These are phyloP conservation scores for Sweltsa coloradensis DNA, from an alignment of 1,140 invertebrate genomes.

Conservation along the genomic window DNA sequence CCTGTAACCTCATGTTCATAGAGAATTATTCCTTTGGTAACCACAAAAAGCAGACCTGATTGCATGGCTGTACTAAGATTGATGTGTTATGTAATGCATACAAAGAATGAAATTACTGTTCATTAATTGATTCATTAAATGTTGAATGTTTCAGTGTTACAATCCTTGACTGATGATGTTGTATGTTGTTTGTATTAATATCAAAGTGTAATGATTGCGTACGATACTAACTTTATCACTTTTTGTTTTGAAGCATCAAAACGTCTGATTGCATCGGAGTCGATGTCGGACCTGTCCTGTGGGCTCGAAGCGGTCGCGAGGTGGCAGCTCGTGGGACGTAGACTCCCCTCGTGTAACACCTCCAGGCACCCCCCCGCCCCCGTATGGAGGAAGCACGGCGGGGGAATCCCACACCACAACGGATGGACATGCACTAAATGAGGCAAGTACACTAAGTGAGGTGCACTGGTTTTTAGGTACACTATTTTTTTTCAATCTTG, in stretches of 20 bases:
- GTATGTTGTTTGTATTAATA: no score
- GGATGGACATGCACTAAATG: background rate
- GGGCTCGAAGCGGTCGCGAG: slow-evolving; percentile 11
- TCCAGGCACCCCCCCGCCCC: slow-evolving; percentile 75
- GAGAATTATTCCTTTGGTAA: no score
- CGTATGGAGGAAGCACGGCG: slow-evolving; percentile 38
- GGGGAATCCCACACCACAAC: slow-evolving; percentile 1
- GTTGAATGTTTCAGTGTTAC: no score
- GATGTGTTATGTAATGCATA: no score
- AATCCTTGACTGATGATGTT: no score
- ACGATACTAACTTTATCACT: no score
- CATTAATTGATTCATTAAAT: no score
- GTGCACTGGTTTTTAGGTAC: background rate
- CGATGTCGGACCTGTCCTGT: slow-evolving; percentile 41
- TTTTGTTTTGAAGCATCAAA: slow-evolving; percentile 25
- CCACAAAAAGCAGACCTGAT: no score
- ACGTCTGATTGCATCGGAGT: slow-evolving; percentile 43
- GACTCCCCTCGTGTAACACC: slow-evolving; percentile 45
- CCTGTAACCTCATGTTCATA: no score
- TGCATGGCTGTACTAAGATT: no score
- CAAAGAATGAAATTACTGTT: no score
- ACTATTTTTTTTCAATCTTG: background rate
- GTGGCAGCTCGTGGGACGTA: slow-evolving; percentile 31
- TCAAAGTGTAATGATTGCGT: no score
- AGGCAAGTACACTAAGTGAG: background rate